Conservation (phyloP, 2,888 invertebrate genomes). For the Drosophila subsilvestris region DNA sequence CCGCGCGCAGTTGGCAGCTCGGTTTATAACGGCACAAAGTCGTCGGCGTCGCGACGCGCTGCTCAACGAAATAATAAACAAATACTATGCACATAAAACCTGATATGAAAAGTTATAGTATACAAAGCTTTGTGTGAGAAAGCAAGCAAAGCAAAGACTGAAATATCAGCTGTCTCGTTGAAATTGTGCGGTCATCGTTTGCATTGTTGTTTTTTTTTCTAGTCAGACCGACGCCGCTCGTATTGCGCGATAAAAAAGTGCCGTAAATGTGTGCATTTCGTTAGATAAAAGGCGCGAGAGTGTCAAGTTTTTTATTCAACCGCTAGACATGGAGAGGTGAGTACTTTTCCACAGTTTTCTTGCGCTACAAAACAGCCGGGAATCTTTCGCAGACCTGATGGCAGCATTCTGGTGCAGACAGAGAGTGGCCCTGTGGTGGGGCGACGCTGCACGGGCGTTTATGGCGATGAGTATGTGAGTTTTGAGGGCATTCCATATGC, state of each 20-base stretch:
- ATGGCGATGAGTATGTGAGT: constrained; percentile 65
- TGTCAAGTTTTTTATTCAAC: constrained; percentile 13
- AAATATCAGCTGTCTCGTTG: constrained; percentile 47
- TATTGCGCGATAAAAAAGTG: constrained; percentile 29
- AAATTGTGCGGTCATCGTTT: not conserved
- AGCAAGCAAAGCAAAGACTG: constrained; percentile 26
- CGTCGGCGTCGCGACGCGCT: not conserved
- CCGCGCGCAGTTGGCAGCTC: not conserved
- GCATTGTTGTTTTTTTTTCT: not conserved
- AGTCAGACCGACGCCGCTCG: constrained; percentile 1
- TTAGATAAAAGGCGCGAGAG: constrained; percentile 38
- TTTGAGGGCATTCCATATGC: constrained; percentile 80
- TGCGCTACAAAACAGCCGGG: not conserved
- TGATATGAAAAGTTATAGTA: not conserved
- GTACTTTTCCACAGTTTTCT: constrained; percentile 4
- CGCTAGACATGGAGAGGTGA: constrained; percentile 51
- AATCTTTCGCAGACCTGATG: no score
- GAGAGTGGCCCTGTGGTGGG: constrained; percentile 76
- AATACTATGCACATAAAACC: constrained; percentile 2
- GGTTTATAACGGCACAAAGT: not conserved
- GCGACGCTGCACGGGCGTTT: constrained; percentile 62
- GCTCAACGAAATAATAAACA: not conserved
- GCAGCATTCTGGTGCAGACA: constrained; percentile 56
- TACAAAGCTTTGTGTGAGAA: constrained; percentile 9
- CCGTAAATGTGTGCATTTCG: constrained; percentile 38